Evolutionary conservation across 2,888 invertebrate species (phyloP), one percentile per base, ranked within the genome.

Genomic region (Lutraria lutraria): DNA sequence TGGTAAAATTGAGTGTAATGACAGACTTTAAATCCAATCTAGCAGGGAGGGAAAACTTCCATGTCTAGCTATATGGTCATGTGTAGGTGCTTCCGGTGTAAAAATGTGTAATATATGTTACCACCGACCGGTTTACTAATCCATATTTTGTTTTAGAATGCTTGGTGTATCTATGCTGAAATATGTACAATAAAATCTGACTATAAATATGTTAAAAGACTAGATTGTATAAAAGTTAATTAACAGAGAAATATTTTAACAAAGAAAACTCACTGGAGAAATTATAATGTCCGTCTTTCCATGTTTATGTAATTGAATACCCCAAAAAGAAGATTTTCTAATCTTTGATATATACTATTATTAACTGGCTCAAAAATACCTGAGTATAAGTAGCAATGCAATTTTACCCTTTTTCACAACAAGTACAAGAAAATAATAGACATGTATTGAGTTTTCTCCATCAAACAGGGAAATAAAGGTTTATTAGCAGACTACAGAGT

Each of bases 131-230:
- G 16, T 85, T 29, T 21, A 19, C 19, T 54, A n/a, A 29, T 76
- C 85, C 53, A 15, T 68, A 56, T 83, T 83, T 83, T 19, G 54
- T 54, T 84, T 84, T 84, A 76, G 34, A 79, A 31, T 79, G 79
- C 34, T 79, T 84, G n/a, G 52, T 21, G 21, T 25, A 68, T 53
- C 25, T 79, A 79, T 52, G 85, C 85, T 85, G 85, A 76, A 85
- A 79, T 76, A 76, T 25, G 29, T 76, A 76, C 19, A 34, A 76
- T 76, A 76, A 76, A 76, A 34, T 76, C 76, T 25, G 34, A 76
- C 76, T 76, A 76, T 76, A 68, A 68, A 12, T n/a, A 12, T 68
- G n/a, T n/a, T 25, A 68, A 21, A n/a, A 68, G 25, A 25, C 13
- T 68, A 68, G 12, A 0, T 8, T 56, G 56, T 56, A 68, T 68